Evolutionary conservation across 2,797 vertebrate species (phyloP).

Genomic region (Sebastolobus alascanus): DNA sequence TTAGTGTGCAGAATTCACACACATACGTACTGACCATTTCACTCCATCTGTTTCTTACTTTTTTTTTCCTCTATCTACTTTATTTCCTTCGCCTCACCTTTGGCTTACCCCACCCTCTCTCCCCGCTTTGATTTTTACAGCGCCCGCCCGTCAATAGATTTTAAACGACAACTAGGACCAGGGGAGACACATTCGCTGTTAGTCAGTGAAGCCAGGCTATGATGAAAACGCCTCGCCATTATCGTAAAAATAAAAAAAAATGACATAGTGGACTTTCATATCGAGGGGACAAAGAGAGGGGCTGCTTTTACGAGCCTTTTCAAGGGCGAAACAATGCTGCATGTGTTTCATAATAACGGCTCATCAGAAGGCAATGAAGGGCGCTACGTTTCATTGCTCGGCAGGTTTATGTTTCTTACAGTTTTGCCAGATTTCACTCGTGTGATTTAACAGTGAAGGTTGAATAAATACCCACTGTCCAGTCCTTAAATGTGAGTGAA

Average conservation of each 20-base stretch:
- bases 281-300: slow-evolving; percentile 26
- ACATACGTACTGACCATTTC: slow-evolving; percentile 1
- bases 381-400: slow-evolving; percentile 39
- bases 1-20: slow-evolving; percentile 1
- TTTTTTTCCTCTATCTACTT: slow-evolving; percentile 11
- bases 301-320: slow-evolving; percentile 49
- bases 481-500: neutral
- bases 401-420: slow-evolving; percentile 52
- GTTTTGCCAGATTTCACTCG: slow-evolving; percentile 30
- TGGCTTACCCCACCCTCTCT: slow-evolving; percentile 47
- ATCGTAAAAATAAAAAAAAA: slow-evolving; percentile 38
- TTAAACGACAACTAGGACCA: slow-evolving; percentile 52
- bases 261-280: slow-evolving; percentile 44
- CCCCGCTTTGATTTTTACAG: slow-evolving; percentile 47
- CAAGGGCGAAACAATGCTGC: slow-evolving; percentile 41
- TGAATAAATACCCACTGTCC: slow-evolving; percentile 32
- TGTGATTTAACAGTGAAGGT: slow-evolving; percentile 56
- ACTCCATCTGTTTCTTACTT: slow-evolving; percentile 38
- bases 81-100: slow-evolving; percentile 30
- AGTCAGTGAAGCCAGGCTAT: slow-evolving; percentile 44
- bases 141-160: slow-evolving; percentile 36
- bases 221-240: slow-evolving; percentile 48
- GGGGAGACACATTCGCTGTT: slow-evolving; percentile 39
- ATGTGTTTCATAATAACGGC: slow-evolving; percentile 65
- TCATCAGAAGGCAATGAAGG: slow-evolving; percentile 57